Base-by-base conservation (phyloP, 2,888 invertebrate species). In the Epinotia bilunana region DNA sequence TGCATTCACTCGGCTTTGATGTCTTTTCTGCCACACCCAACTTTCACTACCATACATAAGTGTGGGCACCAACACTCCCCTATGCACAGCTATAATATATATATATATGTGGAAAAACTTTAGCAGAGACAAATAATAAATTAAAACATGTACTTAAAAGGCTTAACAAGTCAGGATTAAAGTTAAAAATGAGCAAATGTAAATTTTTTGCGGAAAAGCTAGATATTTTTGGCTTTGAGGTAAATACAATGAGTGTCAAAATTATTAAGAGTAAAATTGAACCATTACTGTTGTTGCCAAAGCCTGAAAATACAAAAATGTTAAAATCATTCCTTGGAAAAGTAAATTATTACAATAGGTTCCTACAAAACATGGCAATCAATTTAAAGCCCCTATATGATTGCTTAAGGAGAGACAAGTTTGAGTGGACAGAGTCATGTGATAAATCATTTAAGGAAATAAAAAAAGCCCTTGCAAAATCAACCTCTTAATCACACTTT, bases 341-440 rank as follows among this genome's bases (percentile, higher is more conserved):
- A 67, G 53, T 75, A 1, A 72, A 65, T 46, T 76, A 76, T 53
- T 76, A 70, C 28, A 43, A 57, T 5, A 20, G 76, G 53, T 76
- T 76, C 53, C 63, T 76, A 23, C 62, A 72, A 63, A 49, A 76
- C 33, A 72, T 76, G 76, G 72, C 76, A 57, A 63, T 43, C 6
- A 72, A 58, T 18, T 58, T 73, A 20, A 61, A 53, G 65, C 73
- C 76, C 60, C 18, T 73, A 7, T 73, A 76, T 70, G 64, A 76
- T 3, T 76, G 72, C 63, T 46, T 58, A 43, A 63, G 49, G 53
- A 76, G 53, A 46, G 49, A 63, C 20, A 72, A 68, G 28, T 76
- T 76, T 64, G 16, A 11, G 16, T 73, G 70, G 70, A 73, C 64
- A 4, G 20, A 58, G n/a, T 61, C 70, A 20, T 76, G 76, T 67